Conservation (phyloP, 2,888 invertebrate species). For the Diaperis boleti region DNA sequence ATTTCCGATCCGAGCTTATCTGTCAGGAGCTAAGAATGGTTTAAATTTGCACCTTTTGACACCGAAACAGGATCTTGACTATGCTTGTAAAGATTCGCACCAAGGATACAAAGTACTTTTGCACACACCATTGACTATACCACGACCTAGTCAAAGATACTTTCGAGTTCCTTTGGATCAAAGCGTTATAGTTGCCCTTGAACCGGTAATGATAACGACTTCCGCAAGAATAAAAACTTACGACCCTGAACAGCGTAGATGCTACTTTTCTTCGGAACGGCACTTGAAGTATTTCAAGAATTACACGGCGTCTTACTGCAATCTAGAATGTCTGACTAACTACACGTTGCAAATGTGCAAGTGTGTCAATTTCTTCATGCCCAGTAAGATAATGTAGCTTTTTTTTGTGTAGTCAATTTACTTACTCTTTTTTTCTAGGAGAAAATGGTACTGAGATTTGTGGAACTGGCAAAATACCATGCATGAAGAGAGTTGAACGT, state of each 20-base stretch:
- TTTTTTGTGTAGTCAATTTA: slow-evolving; percentile 24
- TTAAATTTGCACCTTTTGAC: slow-evolving; percentile 46
- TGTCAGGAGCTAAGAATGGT: slow-evolving; percentile 70
- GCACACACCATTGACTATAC: slow-evolving; percentile 76
- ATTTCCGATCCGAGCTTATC: slow-evolving; percentile 75
- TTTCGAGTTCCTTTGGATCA: slow-evolving; percentile 77
- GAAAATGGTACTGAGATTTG: slow-evolving; percentile 70
- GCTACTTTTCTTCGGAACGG: slow-evolving; percentile 76
- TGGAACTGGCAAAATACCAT: slow-evolving; percentile 68
- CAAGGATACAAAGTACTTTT: slow-evolving; percentile 65
- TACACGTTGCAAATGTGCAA: slow-evolving; percentile 68
- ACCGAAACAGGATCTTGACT: slow-evolving; percentile 47
- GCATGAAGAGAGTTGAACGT: slow-evolving; percentile 67
- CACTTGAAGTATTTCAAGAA: slow-evolving; percentile 74
- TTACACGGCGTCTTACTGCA: slow-evolving; percentile 79
- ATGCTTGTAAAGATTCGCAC: slow-evolving; percentile 48
- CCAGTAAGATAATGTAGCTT: slow-evolving; percentile 66
- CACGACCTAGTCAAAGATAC: slow-evolving; percentile 75
- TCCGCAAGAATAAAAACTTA: slow-evolving; percentile 74
- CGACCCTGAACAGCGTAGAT: slow-evolving; percentile 73
- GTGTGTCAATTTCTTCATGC: slow-evolving; percentile 74
- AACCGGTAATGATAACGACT: slow-evolving; percentile 79
- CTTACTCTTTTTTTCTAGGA: slow-evolving; percentile 59
- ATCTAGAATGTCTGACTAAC: slow-evolving; percentile 78
- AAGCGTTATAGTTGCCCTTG: slow-evolving; percentile 76